These are phyloP conservation scores for Lochmaea capreae DNA, from an alignment of 2,888 invertebrate genomes.

Conservation along the genomic window DNA sequence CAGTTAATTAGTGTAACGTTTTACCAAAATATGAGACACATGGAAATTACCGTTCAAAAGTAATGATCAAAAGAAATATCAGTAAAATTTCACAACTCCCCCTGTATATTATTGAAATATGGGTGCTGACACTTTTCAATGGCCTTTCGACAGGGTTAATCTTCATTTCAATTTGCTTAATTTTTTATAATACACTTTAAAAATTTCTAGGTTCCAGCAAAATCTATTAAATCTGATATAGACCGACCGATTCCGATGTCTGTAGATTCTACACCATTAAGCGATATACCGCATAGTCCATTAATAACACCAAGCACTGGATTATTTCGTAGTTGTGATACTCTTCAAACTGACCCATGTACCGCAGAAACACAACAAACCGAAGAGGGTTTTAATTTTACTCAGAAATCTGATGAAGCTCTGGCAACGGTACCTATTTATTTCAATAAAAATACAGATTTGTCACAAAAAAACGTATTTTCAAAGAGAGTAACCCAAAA, in stretches of 20 bases:
- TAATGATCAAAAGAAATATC: too few species aligned
- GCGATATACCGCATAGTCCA: conserved; percentile 50
- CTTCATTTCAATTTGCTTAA: too few species aligned
- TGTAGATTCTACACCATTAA: conserved; percentile 61
- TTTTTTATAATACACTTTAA: too few species aligned
- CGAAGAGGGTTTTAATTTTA: conserved; percentile 63
- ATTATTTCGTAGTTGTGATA: conserved; percentile 49
- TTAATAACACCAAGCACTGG: conserved; percentile 50
- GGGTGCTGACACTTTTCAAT: too few species aligned
- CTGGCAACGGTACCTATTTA: conserved; percentile 33
- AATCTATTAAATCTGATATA: conserved; percentile 31
- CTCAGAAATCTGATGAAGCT: conserved; percentile 8
- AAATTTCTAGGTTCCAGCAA: conserved; percentile 15
- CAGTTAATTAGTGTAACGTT: too few species aligned
- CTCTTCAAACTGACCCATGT: conserved; percentile 45
- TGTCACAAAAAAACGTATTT: conserved; percentile 42
- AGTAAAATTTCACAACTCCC: too few species aligned
- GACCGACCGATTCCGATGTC: conserved; percentile 61
- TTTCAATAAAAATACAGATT: conserved; percentile 23
- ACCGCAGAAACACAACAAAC: conserved; percentile 67
- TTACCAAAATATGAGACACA: too few species aligned
- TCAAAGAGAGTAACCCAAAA: conserved; percentile 58
- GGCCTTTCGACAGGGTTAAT: too few species aligned
- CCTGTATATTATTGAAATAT: too few species aligned
- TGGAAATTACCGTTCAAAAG: too few species aligned